These are phyloP conservation scores for Sander lucioperca DNA, from an alignment of 2,113 vertebrate genomes.

Conservation along the genomic window DNA sequence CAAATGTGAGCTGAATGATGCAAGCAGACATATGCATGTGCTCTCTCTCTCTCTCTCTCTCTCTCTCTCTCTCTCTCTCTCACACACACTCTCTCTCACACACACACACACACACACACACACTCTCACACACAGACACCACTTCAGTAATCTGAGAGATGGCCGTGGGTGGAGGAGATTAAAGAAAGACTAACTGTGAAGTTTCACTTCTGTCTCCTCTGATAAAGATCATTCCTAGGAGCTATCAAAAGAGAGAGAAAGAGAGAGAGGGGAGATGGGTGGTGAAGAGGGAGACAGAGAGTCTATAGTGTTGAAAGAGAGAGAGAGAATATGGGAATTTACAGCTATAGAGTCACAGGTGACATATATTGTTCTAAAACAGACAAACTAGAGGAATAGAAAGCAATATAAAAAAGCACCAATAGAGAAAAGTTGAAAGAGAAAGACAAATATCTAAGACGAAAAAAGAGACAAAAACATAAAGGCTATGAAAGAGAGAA, in stretches of 20 bases:
- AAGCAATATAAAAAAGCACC: not conserved
- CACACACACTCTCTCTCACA: not conserved
- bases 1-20: not conserved
- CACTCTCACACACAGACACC: not conserved
- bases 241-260: slow-evolving; percentile 2
- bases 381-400: slow-evolving; percentile 3
- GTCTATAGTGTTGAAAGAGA: not conserved
- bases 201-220: slow-evolving; percentile 53
- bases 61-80: not conserved
- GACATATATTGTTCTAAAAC: slow-evolving; percentile 36
- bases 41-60: not conserved
- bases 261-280: not conserved
- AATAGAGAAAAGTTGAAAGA: not conserved
- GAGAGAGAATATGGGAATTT: slow-evolving; percentile 6
- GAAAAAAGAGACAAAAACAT: slow-evolving; percentile 8
- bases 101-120: not conserved
- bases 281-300: not conserved
- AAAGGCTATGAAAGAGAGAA: not conserved
- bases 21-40: not conserved
- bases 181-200: slow-evolving; percentile 59
- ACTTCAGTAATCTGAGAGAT: slow-evolving; percentile 46
- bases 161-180: slow-evolving; percentile 51
- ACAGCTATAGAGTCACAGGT: slow-evolving; percentile 25
- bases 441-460: not conserved
- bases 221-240: slow-evolving; percentile 53